phyloP scores from a whole-genome alignment of 2,113 vertebrate genomes.

The Dendrocopos noguchii region DNA sequence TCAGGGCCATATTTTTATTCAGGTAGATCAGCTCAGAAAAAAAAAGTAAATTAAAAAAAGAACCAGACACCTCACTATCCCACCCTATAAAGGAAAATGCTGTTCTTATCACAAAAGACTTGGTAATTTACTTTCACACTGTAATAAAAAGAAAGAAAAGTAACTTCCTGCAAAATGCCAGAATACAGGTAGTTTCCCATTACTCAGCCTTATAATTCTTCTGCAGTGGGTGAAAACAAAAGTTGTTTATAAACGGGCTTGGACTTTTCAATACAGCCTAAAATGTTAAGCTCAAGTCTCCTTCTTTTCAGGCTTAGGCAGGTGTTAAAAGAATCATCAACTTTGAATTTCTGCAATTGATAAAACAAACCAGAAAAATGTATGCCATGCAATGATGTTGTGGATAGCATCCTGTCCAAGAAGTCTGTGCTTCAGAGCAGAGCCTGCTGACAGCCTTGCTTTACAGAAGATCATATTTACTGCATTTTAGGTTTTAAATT shows the following conservation, averaged over 20 bases:
- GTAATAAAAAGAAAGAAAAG: neutral
- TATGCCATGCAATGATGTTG: neutral
- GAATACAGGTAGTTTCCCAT: slow-evolving; percentile 13
- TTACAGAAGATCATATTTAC: neutral
- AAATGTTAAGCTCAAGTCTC: neutral
- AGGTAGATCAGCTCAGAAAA: neutral
- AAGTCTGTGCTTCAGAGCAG: neutral
- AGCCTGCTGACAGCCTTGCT: neutral
- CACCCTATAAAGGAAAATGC: neutral
- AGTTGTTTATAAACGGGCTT: slow-evolving; percentile 39
- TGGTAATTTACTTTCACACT: neutral
- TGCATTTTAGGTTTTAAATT: neutral
- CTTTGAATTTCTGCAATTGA: neutral
- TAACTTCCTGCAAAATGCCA: neutral
- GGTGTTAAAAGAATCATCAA: neutral
- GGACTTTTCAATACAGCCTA: neutral
- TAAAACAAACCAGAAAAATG: slow-evolving; percentile 2
- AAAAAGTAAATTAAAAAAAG: neutral
- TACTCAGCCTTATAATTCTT: slow-evolving; percentile 17
- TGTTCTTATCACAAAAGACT: neutral
- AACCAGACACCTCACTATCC: neutral
- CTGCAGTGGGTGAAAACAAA: slow-evolving; percentile 34
- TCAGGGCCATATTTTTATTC: neutral
- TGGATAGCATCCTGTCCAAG: neutral
- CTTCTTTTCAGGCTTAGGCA: neutral